A percentile compares a stretch with the other conserved stretches of the same genome.
Conservation (phyloP, 1,140 invertebrate genomes). For the Euborellia annulipes region DNA sequence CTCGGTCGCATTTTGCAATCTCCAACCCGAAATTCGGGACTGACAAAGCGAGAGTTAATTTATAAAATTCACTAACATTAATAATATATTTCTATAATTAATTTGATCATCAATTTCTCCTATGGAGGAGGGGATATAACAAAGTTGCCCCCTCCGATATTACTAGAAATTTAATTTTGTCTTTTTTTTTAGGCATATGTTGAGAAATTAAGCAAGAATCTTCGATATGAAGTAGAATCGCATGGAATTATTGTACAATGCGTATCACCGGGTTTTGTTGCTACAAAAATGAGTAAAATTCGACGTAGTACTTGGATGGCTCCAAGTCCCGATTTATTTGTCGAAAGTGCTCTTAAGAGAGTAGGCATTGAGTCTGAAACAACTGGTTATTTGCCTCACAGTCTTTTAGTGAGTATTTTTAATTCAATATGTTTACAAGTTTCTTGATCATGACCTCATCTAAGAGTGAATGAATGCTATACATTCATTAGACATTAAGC, state of each 20-base stretch:
- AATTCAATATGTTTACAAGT: background rate
- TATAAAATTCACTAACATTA: background rate
- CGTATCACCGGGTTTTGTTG: slow-evolving; percentile 74
- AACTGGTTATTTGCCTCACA: slow-evolving; percentile 63
- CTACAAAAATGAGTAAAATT: slow-evolving; percentile 86
- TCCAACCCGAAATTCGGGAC: no score
- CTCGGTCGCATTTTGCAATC: no score
- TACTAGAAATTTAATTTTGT: no score
- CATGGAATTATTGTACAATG: slow-evolving; percentile 72
- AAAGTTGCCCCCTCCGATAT: no score
- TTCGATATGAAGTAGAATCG: slow-evolving; percentile 59
- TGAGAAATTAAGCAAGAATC: slow-evolving; percentile 64
- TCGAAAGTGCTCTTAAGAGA: slow-evolving; percentile 55
- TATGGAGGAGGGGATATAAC: no score
- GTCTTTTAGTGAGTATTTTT: slow-evolving; percentile 35
- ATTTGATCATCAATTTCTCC: no score
- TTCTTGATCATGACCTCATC: background rate
- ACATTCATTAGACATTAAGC: background rate
- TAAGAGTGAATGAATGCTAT: background rate
- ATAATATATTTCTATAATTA: no score
- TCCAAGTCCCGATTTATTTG: slow-evolving; percentile 62
- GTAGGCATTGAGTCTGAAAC: slow-evolving; percentile 56
- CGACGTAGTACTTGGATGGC: slow-evolving; percentile 59
- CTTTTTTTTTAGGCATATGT: slow-evolving; percentile 51
- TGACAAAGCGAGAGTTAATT: background rate